A percentile compares a stretch with the other conserved stretches of the same genome.
These are phyloP conservation scores for Keiferia lycopersicella DNA, from an alignment of 2,888 invertebrate species.

Conservation along the genomic window DNA sequence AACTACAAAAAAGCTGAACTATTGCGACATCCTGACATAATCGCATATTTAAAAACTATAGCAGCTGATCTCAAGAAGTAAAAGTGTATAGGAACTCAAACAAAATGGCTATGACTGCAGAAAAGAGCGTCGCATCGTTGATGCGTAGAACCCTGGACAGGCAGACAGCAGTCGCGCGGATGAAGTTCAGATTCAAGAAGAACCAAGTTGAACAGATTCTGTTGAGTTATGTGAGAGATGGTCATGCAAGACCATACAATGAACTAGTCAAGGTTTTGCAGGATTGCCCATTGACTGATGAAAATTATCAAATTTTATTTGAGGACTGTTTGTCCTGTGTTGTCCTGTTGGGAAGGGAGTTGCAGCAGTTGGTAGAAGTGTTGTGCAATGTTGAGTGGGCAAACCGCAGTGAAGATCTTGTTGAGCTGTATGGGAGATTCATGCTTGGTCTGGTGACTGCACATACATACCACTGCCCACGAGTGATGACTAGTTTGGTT, in stretches of 20 bases:
- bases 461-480: slow-evolving; percentile 70
- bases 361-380: slow-evolving; percentile 64
- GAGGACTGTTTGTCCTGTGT: slow-evolving; percentile 69
- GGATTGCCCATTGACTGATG: slow-evolving; percentile 66
- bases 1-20: slow-evolving; percentile 75
- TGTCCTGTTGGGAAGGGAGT: slow-evolving; percentile 61
- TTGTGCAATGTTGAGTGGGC: slow-evolving; percentile 68
- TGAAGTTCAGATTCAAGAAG: slow-evolving; percentile 66
- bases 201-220: slow-evolving; percentile 73
- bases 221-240: slow-evolving; percentile 59
- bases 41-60: slow-evolving; percentile 66
- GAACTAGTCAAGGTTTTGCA: slow-evolving; percentile 73
- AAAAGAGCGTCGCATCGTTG: slow-evolving; percentile 67
- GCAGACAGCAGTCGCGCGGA: slow-evolving; percentile 61
- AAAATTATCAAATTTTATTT: slow-evolving; percentile 65
- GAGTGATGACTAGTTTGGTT: slow-evolving; percentile 60
- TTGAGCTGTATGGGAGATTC: slow-evolving; percentile 62
- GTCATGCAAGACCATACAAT: slow-evolving; percentile 63
- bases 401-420: slow-evolving; percentile 53
- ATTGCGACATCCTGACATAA: slow-evolving; percentile 72
- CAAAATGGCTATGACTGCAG: slow-evolving; percentile 65
- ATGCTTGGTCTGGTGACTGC: slow-evolving; percentile 67
- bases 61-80: slow-evolving; percentile 69
- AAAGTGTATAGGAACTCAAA: not conserved
- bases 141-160: slow-evolving; percentile 71